Conservation (phyloP, 1,140 invertebrate species). For the Portunus trituberculatus region DNA sequence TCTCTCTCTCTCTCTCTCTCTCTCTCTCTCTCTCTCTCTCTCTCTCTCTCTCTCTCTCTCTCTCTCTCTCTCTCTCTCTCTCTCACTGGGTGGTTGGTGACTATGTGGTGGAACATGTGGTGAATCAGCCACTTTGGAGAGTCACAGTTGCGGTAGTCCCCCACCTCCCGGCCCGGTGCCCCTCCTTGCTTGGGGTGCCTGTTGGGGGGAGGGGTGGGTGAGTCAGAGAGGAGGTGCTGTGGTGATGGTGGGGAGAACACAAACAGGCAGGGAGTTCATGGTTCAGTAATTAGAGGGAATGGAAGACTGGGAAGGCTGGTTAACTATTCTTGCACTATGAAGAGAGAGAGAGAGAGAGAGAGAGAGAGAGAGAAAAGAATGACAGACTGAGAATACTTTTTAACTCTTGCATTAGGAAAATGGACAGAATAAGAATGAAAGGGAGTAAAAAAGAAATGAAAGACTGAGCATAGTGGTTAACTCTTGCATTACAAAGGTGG, state of each 20-base stretch:
- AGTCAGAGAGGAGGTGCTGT: no score
- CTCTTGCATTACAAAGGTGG: no score
- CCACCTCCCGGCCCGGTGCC: slow-evolving; percentile 86
- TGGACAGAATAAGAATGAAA: no score
- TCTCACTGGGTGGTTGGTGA: slow-evolving; percentile 78
- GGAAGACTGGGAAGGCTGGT: no score
- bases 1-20: background rate
- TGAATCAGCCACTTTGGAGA: slow-evolving; percentile 85
- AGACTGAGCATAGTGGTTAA: no score
- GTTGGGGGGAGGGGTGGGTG: slow-evolving; percentile 78
- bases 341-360: no score
- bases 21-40: background rate
- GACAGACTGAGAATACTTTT: no score
- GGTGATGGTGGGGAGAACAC: no score
- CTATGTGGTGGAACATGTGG: slow-evolving; percentile 81
- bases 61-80: background rate
- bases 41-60: background rate
- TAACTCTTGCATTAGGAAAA: no score
- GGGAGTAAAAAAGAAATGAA: no score
- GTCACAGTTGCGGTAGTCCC: slow-evolving; percentile 88
- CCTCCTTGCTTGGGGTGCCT: slow-evolving; percentile 85
- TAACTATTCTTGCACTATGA: no score
- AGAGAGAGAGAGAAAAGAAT: no score
- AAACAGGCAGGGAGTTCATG: background rate
- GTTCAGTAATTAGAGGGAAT: background rate